Conservation (phyloP, 2,113 vertebrate genomes). For the Oophaga pumilio region DNA sequence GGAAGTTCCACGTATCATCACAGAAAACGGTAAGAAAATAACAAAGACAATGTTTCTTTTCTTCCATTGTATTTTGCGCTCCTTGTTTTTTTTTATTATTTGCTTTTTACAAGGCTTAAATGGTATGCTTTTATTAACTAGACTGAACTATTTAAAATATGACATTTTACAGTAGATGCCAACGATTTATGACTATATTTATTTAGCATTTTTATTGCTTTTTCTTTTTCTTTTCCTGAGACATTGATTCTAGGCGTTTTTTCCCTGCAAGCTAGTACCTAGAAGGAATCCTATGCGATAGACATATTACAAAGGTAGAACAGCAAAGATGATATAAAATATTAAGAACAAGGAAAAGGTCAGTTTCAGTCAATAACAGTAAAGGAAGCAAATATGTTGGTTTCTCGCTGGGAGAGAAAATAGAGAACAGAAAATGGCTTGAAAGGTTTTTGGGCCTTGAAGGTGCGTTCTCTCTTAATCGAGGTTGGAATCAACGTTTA, state of each 20-base stretch:
- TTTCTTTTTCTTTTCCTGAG: background rate
- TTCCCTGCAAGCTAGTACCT: constrained; percentile 13
- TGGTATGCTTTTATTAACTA: background rate
- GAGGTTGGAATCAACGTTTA: constrained; percentile 50
- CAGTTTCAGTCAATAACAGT: constrained; percentile 41
- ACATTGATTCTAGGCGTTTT: constrained; percentile 11
- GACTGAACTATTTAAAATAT: background rate
- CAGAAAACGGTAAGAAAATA: constrained; percentile 82
- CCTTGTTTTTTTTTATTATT: background rate
- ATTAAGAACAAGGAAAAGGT: constrained; percentile 49
- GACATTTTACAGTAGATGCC: background rate
- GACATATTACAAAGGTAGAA: constrained; percentile 29
- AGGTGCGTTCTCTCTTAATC: constrained; percentile 34
- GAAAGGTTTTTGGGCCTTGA: constrained; percentile 45
- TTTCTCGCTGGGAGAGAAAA: constrained; percentile 41
- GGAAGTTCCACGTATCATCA: constrained; percentile 91
- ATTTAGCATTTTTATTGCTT: background rate
- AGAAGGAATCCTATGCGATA: background rate
- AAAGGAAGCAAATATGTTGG: constrained; percentile 48
- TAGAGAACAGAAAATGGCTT: constrained; percentile 47
- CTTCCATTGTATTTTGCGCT: background rate
- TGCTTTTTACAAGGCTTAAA: too few species aligned
- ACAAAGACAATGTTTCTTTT: constrained; percentile 9
- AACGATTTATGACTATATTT: background rate
- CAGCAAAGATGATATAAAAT: constrained; percentile 44